Conservation (phyloP, 2,888 invertebrate species). For the Nymphalis urticae region DNA sequence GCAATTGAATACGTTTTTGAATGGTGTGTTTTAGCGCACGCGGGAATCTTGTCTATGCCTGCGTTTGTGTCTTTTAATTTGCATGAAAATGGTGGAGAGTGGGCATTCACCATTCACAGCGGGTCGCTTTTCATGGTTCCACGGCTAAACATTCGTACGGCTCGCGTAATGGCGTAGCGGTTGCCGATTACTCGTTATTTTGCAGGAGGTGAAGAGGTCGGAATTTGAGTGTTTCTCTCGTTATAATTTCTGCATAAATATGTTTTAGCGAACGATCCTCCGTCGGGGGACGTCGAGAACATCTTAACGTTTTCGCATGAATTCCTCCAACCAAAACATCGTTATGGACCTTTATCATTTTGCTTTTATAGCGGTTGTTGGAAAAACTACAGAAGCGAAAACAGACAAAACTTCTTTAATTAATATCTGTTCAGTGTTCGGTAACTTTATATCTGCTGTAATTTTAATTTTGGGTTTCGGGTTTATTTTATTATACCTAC, state of each 20-base stretch:
- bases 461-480: background rate
- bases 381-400: conserved; percentile 17
- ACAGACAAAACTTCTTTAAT: conserved; percentile 12
- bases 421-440: conserved; percentile 11
- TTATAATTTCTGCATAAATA: conserved; percentile 76
- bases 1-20: conserved; percentile 74
- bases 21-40: conserved; percentile 75
- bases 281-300: conserved; percentile 47
- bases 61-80: conserved; percentile 79
- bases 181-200: conserved; percentile 67
- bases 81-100: conserved; percentile 76
- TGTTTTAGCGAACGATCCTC: conserved; percentile 67
- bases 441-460: conserved; percentile 6
- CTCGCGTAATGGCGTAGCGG: conserved; percentile 51
- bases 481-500: background rate
- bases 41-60: conserved; percentile 67
- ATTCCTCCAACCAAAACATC: conserved; percentile 63
- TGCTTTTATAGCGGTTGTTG: conserved; percentile 29
- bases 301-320: conserved; percentile 70
- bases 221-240: conserved; percentile 62
- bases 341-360: conserved; percentile 40
- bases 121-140: conserved; percentile 62
- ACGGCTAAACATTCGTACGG: conserved; percentile 58
- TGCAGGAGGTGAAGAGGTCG: conserved; percentile 51
- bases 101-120: conserved; percentile 62